These are phyloP conservation scores for Drosophila macrothrix DNA, from an alignment of 2,888 invertebrate genomes.

Conservation along the genomic window DNA sequence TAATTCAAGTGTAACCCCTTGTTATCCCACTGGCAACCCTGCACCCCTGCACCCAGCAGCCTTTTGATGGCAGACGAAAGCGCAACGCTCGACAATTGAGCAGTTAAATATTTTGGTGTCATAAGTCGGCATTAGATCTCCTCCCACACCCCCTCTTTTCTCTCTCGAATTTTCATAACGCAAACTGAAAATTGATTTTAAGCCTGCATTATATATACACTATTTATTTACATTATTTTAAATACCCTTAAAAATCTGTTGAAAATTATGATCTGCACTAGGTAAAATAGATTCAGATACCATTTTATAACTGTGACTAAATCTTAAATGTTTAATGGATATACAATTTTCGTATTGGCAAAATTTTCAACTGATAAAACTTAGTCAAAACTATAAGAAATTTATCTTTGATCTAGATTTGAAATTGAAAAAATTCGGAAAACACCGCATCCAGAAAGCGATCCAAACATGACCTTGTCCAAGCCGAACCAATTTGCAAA, in stretches of 20 bases:
- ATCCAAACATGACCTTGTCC: neutral
- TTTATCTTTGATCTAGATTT: neutral
- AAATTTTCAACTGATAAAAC: neutral
- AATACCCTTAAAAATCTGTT: neutral
- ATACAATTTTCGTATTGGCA: neutral
- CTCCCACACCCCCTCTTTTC: neutral
- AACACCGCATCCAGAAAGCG: neutral
- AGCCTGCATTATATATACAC: slow-evolving; percentile 17
- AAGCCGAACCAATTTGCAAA: neutral
- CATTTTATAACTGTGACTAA: neutral
- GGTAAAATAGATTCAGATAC: neutral
- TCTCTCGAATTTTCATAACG: neutral
- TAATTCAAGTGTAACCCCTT: slow-evolving; percentile 81
- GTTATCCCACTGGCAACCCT: slow-evolving; percentile 54
- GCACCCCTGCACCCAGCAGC: slow-evolving; percentile 12
- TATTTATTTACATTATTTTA: neutral
- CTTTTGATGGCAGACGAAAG: slow-evolving; percentile 33
- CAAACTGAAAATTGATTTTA: slow-evolving; percentile 42
- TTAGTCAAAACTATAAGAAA: neutral
- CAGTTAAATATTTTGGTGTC: slow-evolving; percentile 84
- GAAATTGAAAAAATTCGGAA: neutral
- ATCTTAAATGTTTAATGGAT: neutral
- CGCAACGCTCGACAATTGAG: slow-evolving; percentile 79
- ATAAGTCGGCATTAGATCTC: slow-evolving; percentile 82
- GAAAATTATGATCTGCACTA: neutral